phyloP scores from a whole-genome alignment of 2,888 invertebrate species.

The Platycheirus albimanus region DNA sequence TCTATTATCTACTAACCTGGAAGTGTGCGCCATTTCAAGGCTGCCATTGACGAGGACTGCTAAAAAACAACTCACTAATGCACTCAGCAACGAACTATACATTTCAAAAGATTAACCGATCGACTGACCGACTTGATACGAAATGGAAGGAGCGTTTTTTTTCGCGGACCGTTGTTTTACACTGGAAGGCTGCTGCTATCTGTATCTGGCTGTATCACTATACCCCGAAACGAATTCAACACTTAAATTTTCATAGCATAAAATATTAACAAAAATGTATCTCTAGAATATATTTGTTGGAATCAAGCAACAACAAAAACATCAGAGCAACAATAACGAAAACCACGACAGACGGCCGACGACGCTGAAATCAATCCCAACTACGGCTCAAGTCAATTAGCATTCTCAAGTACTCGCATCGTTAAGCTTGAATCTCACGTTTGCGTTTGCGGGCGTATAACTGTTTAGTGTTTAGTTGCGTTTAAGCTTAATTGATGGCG shows the following conservation, averaged over 20 bases:
- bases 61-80: conserved; percentile 67
- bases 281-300: conserved; percentile 21
- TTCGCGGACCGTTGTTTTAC: conserved; percentile 20
- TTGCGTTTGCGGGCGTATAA: conserved; percentile 30
- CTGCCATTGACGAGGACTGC: conserved; percentile 59
- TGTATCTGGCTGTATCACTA: conserved; percentile 30
- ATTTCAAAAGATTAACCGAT: conserved; percentile 27
- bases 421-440: conserved; percentile 19
- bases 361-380: conserved; percentile 35
- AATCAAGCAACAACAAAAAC: conserved; percentile 33
- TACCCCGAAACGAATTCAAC: conserved; percentile 1
- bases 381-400: conserved; percentile 65
- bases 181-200: conserved; percentile 39
- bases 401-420: conserved; percentile 46
- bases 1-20: conserved; percentile 68
- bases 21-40: conserved; percentile 60
- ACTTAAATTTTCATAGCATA: conserved; percentile 32
- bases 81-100: conserved; percentile 59
- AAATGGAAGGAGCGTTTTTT: conserved; percentile 30
- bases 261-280: conserved; percentile 9
- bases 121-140: conserved; percentile 13
- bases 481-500: conserved; percentile 56
- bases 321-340: conserved; percentile 26
- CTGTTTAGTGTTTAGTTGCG: conserved; percentile 40
- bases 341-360: conserved; percentile 15